Conservation (phyloP, 1,140 invertebrate genomes). For the Acyrthosiphon pisum region DNA sequence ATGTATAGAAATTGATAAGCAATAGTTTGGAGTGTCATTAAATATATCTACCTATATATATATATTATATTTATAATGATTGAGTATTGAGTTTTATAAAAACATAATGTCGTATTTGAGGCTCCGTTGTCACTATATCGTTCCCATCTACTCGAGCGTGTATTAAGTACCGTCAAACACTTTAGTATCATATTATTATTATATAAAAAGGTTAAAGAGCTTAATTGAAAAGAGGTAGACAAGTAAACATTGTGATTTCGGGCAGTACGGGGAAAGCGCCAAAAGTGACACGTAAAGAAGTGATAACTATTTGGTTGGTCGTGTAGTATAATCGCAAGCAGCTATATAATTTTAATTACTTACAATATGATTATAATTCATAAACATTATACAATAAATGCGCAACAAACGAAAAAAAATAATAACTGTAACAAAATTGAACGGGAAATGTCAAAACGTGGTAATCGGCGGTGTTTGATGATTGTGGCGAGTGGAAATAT, state of each 20-base stretch:
- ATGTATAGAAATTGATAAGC: not conserved
- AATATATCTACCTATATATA: not conserved
- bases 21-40: not conserved
- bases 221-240: slow-evolving; percentile 29
- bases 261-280: not conserved
- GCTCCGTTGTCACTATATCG: not conserved
- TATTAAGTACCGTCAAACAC: not conserved
- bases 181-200: not conserved
- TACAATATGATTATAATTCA: not conserved
- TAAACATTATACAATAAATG: not conserved
- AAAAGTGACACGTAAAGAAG: not conserved
- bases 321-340: not conserved
- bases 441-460: not conserved
- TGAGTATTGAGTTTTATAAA: not conserved
- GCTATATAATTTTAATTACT: not conserved
- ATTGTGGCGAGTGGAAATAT: not conserved
- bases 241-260: slow-evolving; percentile 28
- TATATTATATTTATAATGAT: not conserved
- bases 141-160: not conserved
- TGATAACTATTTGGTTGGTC: not conserved
- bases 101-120: not conserved
- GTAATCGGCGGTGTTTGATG: not conserved
- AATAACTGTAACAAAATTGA: not conserved
- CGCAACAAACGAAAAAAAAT: not conserved
- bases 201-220: not conserved